Base-by-base conservation (phyloP, 2,797 vertebrate species). In the Melanotaenia maccullochi region DNA sequence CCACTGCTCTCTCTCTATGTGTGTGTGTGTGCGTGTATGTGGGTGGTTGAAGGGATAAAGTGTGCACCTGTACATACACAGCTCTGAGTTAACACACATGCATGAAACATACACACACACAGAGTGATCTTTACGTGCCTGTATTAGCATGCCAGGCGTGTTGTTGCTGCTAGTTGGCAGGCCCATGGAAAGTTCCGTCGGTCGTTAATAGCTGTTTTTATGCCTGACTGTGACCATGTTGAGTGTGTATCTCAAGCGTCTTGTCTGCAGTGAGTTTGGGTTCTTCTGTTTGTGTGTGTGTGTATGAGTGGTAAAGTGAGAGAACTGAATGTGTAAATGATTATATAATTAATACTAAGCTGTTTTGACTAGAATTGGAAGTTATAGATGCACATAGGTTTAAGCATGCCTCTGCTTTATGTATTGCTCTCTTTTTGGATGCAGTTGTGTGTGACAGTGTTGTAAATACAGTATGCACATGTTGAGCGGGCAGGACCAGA, bases 131-230 rank as follows among this genome's bases (percentile, higher is more conserved):
- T 83, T 91, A 88, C 82, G 90, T 94, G 92, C 90, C 81, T 87
- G 83, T 85, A 93, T 94, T 93, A 93, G 88, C 90, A 93, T 93
- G 93, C 92, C 85, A 67, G 87, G 70, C 82, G 81, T 85, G 88
- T 83, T 87, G 86, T 80, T 76, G 74, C 79, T 74, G 76, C 73
- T 81, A 33, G 87, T 82, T 88, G 90, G 88, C 88, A 76, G 70
- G 74, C 44, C 68, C 83, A 65, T 90, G 91, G 92, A 93, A 92
- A 92, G 88, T 93, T 92, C 87, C 80, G 68, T 76, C 68, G 3
- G 71, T 70, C 9, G 42, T 86, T 92, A 89, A 92, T 84, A 83
- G 83, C 71, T 86, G 87, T 88, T 91, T 89, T 87, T 86, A 87
- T 86, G 86, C 80, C 82, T 57, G 75, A 52, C 75, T 83, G 71